phyloP scores from a whole-genome alignment of 2,797 vertebrate species.

The Clarias pachynema region DNA sequence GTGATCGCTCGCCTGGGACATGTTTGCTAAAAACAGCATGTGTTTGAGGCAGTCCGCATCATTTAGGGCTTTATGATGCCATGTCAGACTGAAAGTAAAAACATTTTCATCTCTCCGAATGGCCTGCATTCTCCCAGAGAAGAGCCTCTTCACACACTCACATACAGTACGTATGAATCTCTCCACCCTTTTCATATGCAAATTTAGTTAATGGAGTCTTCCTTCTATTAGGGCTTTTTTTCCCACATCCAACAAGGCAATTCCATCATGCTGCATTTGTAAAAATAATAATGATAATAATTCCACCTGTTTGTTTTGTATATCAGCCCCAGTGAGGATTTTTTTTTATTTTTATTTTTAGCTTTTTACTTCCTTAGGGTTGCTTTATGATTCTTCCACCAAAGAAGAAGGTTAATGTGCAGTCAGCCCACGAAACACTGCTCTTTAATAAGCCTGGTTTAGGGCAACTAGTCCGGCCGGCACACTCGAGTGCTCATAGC shows the following conservation, averaged over 20 bases:
- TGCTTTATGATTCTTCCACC: constrained; percentile 52
- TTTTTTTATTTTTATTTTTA: constrained; percentile 35
- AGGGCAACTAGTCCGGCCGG: constrained; percentile 49
- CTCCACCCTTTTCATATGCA: constrained; percentile 10
- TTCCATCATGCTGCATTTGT: constrained; percentile 45
- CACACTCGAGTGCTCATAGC: constrained; percentile 53
- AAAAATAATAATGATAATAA: constrained; percentile 24
- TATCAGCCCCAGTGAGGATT: constrained; percentile 45
- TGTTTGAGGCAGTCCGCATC: background rate
- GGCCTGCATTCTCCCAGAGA: background rate
- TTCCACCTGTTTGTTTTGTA: constrained; percentile 38
- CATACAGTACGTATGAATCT: constrained; percentile 9
- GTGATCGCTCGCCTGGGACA: constrained; percentile 14
- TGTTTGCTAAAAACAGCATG: constrained; percentile 11
- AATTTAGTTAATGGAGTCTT: constrained; percentile 30
- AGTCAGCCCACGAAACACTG: constrained; percentile 50
- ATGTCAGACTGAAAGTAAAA: background rate
- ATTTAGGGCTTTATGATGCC: background rate
- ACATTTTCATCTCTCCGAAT: background rate
- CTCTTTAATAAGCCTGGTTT: constrained; percentile 59
- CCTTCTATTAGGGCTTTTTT: constrained; percentile 27
- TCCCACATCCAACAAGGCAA: constrained; percentile 26
- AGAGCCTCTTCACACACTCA: background rate
- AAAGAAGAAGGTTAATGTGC: constrained; percentile 43
- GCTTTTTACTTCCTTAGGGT: constrained; percentile 48